Percentiles rank a stretch among this genome's conserved stretches.
Evolutionary conservation across 2,797 vertebrate species (phyloP).

Genomic region (Kryptolebias ocellatus): DNA sequence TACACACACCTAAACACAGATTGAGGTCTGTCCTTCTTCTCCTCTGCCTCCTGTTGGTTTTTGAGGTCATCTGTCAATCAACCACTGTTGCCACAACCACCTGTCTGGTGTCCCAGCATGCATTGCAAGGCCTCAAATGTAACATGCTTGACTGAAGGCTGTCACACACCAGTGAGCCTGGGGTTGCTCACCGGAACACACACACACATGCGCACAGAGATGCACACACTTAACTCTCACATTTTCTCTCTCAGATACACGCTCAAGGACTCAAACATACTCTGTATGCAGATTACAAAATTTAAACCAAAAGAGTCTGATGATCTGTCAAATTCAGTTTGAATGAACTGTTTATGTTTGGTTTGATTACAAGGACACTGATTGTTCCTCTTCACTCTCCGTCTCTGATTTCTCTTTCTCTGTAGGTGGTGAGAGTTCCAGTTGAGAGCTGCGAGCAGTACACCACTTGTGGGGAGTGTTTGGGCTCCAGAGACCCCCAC

Average conservation of each 20-base stretch:
- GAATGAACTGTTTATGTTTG: slow-evolving; percentile 32
- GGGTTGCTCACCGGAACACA: slow-evolving; percentile 48
- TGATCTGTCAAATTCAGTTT: slow-evolving; percentile 31
- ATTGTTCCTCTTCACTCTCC: slow-evolving; percentile 31
- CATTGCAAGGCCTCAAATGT: slow-evolving; percentile 48
- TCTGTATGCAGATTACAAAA: slow-evolving; percentile 29
- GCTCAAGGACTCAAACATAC: slow-evolving; percentile 28
- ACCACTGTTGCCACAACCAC: slow-evolving; percentile 50
- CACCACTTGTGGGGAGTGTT: slow-evolving; percentile 89
- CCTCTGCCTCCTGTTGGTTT: slow-evolving; percentile 47
- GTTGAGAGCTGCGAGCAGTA: slow-evolving; percentile 98
- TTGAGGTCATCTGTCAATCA: slow-evolving; percentile 78
- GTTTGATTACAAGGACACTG: slow-evolving; percentile 51
- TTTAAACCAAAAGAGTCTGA: slow-evolving; percentile 39
- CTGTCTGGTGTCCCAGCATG: slow-evolving; percentile 71
- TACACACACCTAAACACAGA: slow-evolving; percentile 16
- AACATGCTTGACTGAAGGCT: slow-evolving; percentile 62
- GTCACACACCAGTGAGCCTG: slow-evolving; percentile 59
- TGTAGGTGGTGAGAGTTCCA: slow-evolving; percentile 91
- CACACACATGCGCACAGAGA: slow-evolving; percentile 11
- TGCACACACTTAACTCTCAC: neutral
- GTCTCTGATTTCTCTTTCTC: slow-evolving; percentile 17
- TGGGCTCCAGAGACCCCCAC: slow-evolving; percentile 96
- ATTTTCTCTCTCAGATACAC: slow-evolving; percentile 1
- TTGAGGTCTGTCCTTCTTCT: slow-evolving; percentile 36